A percentile compares a stretch with the other conserved stretches of the same genome.
Evolutionary conservation across 2,888 invertebrate genomes (phyloP).

Genomic region (Watsonalla binaria): DNA sequence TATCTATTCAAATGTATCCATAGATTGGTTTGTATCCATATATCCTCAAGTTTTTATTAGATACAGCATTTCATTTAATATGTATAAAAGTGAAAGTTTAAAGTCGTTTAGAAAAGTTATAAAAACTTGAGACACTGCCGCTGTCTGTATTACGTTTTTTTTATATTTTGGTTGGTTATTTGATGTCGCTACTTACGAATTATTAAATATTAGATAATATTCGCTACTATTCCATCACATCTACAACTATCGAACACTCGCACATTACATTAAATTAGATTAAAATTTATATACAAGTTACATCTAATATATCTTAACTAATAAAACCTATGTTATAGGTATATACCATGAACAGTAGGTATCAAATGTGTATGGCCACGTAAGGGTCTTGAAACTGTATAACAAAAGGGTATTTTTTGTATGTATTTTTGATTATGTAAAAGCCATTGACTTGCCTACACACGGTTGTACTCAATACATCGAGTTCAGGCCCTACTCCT

Average conservation of each 20-base stretch:
- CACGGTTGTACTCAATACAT: conserved; percentile 27
- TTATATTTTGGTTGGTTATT: conserved; percentile 5
- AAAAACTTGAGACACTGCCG: conserved; percentile 13
- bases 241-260: conserved; percentile 77
- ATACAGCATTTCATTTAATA: conserved; percentile 7
- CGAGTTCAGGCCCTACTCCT: conserved; percentile 26
- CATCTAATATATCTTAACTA: conserved; percentile 62
- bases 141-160: conserved; percentile 9
- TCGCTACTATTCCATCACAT: conserved; percentile 65
- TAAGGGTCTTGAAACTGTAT: conserved; percentile 19
- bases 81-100: conserved; percentile 12
- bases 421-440: conserved; percentile 26
- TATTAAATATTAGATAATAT: conserved; percentile 44
- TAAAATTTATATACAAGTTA: conserved; percentile 76
- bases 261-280: conserved; percentile 72
- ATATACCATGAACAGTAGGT: conserved; percentile 47
- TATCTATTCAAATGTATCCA: conserved; percentile 28
- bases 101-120: conserved; percentile 11
- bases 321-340: conserved; percentile 50
- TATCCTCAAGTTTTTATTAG: conserved; percentile 12
- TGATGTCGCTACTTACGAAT: conserved; percentile 19
- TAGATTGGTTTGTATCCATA: conserved; percentile 16
- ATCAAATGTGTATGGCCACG: conserved; percentile 57
- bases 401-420: conserved; percentile 14
- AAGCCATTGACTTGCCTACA: conserved; percentile 20